These are phyloP conservation scores for Toxotes jaculatrix DNA, from an alignment of 2,113 vertebrate species.

Conservation along the genomic window DNA sequence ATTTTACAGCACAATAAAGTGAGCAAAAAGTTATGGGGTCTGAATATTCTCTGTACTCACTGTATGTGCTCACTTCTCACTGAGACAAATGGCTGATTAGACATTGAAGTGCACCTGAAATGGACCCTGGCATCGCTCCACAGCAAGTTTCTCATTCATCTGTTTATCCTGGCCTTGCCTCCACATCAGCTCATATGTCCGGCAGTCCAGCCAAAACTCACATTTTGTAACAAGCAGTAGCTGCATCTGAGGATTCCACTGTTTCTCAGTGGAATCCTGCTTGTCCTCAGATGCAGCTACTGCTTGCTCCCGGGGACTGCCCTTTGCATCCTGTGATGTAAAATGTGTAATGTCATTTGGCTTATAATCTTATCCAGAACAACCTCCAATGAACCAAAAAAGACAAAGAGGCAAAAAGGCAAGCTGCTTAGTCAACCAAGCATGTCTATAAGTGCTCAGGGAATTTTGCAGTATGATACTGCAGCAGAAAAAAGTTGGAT, in stretches of 20 bases:
- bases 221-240: constrained; percentile 27
- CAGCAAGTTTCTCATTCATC: constrained; percentile 9
- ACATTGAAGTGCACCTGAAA: constrained; percentile 17
- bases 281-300: no score
- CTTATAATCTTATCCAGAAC: not conserved
- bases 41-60: not conserved
- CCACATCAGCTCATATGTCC: not conserved
- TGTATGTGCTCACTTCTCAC: not conserved
- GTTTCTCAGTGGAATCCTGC: not conserved
- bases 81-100: not conserved
- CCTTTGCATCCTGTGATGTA: constrained; percentile 23
- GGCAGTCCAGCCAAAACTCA: not conserved
- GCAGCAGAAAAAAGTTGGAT: not conserved
- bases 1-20: not conserved
- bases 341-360: not conserved
- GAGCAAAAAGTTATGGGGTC: no score
- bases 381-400: not conserved
- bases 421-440: not conserved
- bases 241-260: no score
- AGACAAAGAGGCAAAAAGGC: not conserved
- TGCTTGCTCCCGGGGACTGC: constrained; percentile 16
- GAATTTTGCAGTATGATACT: not conserved
- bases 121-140: not conserved
- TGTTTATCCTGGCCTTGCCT: constrained; percentile 17
- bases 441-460: not conserved